Evolutionary conservation across 1,140 invertebrate genomes (phyloP), one percentile per base, ranked within the genome.

Genomic region (Meloidogyne exigua): DNA sequence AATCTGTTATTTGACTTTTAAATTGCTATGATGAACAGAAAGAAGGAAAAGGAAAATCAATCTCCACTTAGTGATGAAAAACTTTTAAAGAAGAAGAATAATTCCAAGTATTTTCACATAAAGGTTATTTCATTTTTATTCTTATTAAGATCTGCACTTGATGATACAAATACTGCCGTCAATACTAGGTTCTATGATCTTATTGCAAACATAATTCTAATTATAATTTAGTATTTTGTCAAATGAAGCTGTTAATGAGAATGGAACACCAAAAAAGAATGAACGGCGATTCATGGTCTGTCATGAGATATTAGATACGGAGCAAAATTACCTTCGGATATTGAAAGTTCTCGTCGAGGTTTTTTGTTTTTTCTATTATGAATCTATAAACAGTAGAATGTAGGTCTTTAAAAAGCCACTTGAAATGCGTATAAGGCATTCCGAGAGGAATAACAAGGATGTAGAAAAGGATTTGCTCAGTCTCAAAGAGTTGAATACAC

Each of bases 371-470:
- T 39, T 25, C 21, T 57, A 18, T 1, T 63, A 65, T 39, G 39
- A 18, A 7, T 72, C 69, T 13, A 64, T 62, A 11, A 18, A 49
- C 0, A 57, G 12, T 23, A 5, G 21, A 70, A 67, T 74, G 80
- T 71, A 80, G 79, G 39, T 64, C 11, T 80, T 76, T 66, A 75
- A 81, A 80, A 70, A 70, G 15, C 79, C 79, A 11, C 62, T 80
- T 21, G 72, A 80, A 44, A 42, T 28, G 42, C 28, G 79, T 2
- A 64, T 66, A 28, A 62, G 26, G n/a, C 18, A 57, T 57, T 57
- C 2, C 49, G 49, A 57, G n/a, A 57, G 9, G 21, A 57, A n/a
- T 57, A 57, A n/a, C 49, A 73, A 49, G 9, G 72, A 21, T 18
- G 32, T 76, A 25, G 63, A 39, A 13, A 36, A 39, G 15, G 73